A percentile compares a stretch with the other conserved stretches of the same genome.
phyloP scores from a whole-genome alignment of 30 jellyfish, hydroid and myxozoan species.

The Aurelia sp. region DNA sequence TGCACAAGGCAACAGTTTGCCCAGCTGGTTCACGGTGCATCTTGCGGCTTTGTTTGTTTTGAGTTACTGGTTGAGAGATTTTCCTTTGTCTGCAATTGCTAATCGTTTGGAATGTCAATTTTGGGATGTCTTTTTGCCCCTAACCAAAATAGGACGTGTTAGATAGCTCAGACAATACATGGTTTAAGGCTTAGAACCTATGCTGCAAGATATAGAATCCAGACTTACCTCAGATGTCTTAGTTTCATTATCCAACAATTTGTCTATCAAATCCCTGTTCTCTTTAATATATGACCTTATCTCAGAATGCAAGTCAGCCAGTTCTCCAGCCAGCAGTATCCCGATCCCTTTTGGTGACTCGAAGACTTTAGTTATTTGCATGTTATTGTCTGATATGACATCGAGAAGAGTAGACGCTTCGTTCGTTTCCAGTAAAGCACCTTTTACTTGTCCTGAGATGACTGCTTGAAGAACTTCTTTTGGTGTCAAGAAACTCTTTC shows the following conservation, averaged over 20 bases:
- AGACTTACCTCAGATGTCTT: conserved; percentile 3
- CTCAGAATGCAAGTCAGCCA: conserved; percentile 24
- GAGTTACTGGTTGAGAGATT: too few species aligned
- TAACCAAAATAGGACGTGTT: too few species aligned
- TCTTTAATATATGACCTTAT: conserved; percentile 11
- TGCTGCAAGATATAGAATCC: too few species aligned
- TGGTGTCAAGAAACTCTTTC: conserved; percentile 18
- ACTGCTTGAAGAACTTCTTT: conserved; percentile 22
- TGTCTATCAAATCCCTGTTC: neutral
- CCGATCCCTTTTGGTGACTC: conserved; percentile 42
- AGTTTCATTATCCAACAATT: conserved; percentile 5
- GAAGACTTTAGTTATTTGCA: conserved; percentile 13
- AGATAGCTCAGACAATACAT: too few species aligned
- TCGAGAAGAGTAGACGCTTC: conserved; percentile 34
- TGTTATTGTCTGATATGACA: conserved; percentile 8
- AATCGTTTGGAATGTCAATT: too few species aligned
- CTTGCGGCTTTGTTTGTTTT: too few species aligned
- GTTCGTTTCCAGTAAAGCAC: conserved; percentile 38
- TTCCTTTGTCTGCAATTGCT: too few species aligned
- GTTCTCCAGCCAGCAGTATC: conserved; percentile 1
- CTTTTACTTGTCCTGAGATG: conserved; percentile 12
- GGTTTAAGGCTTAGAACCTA: too few species aligned
- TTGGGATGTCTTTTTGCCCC: too few species aligned
- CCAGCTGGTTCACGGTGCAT: too few species aligned
- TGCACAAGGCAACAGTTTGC: too few species aligned